Conservation (phyloP, 64 coral and sea anemone genomes). For the Exaiptasia diaphana region DNA sequence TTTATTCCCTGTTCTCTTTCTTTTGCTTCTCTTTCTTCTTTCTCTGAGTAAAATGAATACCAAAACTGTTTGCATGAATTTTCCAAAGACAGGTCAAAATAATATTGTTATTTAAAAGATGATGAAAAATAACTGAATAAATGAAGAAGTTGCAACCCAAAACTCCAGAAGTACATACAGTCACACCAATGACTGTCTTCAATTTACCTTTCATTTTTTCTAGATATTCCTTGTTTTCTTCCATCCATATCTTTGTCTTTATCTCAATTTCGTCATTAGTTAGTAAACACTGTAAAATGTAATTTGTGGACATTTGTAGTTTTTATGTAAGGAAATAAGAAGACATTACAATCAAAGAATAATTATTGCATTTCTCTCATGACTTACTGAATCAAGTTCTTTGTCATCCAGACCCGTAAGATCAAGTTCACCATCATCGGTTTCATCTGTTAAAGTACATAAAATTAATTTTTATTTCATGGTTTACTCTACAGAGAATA, state of each 20-base stretch:
- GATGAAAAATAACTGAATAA: too few species aligned
- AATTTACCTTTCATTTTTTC: conserved; percentile 83
- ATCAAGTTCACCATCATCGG: conserved; percentile 23
- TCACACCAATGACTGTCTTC: background rate
- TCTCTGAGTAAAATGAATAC: conserved; percentile 43
- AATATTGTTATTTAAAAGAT: too few species aligned
- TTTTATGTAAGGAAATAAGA: too few species aligned
- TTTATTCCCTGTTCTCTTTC: conserved; percentile 82
- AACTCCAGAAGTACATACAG: too few species aligned
- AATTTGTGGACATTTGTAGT: too few species aligned
- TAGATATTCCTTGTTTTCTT: conserved; percentile 95
- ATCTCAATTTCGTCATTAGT: conserved; percentile 82
- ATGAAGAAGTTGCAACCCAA: too few species aligned
- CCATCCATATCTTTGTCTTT: conserved; percentile 99
- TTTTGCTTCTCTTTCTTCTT: conserved; percentile 83
- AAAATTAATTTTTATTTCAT: background rate
- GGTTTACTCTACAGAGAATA: too few species aligned
- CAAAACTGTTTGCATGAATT: too few species aligned
- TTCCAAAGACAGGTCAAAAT: too few species aligned
- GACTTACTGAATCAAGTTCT: conserved; percentile 66
- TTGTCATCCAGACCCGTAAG: conserved; percentile 68
- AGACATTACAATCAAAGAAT: too few species aligned
- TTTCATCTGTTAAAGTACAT: conserved; percentile 5
- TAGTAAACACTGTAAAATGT: conserved; percentile 82
- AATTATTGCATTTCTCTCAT: too few species aligned